phyloP scores from a whole-genome alignment of 2,113 vertebrate species.

The Brachionichthys hirsutus region DNA sequence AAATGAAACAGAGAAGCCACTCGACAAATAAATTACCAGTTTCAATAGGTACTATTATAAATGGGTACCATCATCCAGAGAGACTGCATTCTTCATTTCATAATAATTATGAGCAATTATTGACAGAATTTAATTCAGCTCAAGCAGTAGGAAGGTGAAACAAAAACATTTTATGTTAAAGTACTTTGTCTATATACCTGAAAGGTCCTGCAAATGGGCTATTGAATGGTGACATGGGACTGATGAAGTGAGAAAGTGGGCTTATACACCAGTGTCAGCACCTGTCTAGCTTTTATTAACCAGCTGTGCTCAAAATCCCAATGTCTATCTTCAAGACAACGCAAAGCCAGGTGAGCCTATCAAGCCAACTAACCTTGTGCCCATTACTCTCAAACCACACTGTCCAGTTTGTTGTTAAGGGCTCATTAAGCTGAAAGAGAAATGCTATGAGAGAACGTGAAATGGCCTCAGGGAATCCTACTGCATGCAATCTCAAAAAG shows the following conservation, averaged over 20 bases:
- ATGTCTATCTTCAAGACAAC: conserved; percentile 36
- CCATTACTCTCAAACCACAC: conserved; percentile 44
- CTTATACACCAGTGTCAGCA: conserved; percentile 13
- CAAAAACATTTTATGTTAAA: too few relatives aligned
- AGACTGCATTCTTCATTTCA: too few relatives aligned
- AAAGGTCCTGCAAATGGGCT: not conserved
- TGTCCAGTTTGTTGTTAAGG: conserved; percentile 46
- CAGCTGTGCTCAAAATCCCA: conserved; percentile 11
- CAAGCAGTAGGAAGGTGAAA: not conserved
- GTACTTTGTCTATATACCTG: not conserved
- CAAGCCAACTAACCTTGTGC: conserved; percentile 41
- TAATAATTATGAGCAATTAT: too few relatives aligned
- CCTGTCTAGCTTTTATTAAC: conserved; percentile 27
- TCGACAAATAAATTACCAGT: too few relatives aligned
- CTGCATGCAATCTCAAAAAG: conserved; percentile 42
- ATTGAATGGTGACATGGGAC: not conserved
- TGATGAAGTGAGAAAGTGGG: conserved; percentile 5
- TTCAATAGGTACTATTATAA: too few relatives aligned
- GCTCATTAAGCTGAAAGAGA: conserved; percentile 56
- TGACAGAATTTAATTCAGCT: too few relatives aligned
- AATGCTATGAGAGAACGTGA: conserved; percentile 37
- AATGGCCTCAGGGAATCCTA: conserved; percentile 28
- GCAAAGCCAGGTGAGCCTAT: conserved; percentile 42
- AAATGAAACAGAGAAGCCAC: too few relatives aligned
- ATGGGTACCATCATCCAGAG: too few relatives aligned